Evolutionary conservation across 1,140 invertebrate genomes (phyloP).

Genomic region (Calephelis virginiensis): DNA sequence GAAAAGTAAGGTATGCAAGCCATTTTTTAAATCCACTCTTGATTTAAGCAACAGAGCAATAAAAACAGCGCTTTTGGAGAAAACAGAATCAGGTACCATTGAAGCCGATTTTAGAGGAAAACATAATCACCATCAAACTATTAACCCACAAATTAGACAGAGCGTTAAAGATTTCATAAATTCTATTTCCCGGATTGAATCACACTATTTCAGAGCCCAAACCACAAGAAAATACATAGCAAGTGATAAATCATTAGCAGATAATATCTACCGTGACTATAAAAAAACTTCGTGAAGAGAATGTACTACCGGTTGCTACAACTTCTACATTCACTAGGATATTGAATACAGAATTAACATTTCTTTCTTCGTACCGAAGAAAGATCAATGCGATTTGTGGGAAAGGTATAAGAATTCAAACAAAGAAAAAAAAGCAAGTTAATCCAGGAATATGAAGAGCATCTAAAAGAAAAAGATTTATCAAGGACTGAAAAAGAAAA

Average conservation of each 20-base stretch:
- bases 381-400: conserved; percentile 36
- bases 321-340: conserved; percentile 14
- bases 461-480: conserved; percentile 35
- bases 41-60: too few relatives aligned
- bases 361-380: background rate
- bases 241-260: conserved; percentile 10
- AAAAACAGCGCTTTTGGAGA: too few relatives aligned
- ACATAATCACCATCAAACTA: too few relatives aligned
- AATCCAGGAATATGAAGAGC: conserved; percentile 20
- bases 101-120: too few relatives aligned
- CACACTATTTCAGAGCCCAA: too few relatives aligned
- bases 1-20: too few relatives aligned
- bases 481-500: conserved; percentile 28
- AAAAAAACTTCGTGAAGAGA: conserved; percentile 8
- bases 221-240: too few relatives aligned
- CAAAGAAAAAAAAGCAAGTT: conserved; percentile 29
- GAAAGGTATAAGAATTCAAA: conserved; percentile 41
- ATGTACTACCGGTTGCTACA: background rate
- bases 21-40: too few relatives aligned
- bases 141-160: too few relatives aligned
- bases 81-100: too few relatives aligned
- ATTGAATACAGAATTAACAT: conserved; percentile 19
- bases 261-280: conserved; percentile 19
- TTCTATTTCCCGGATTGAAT: too few relatives aligned
- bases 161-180: too few relatives aligned